Base-by-base conservation (phyloP, 1,140 invertebrate genomes). In the Amphibalanus amphitrite region DNA sequence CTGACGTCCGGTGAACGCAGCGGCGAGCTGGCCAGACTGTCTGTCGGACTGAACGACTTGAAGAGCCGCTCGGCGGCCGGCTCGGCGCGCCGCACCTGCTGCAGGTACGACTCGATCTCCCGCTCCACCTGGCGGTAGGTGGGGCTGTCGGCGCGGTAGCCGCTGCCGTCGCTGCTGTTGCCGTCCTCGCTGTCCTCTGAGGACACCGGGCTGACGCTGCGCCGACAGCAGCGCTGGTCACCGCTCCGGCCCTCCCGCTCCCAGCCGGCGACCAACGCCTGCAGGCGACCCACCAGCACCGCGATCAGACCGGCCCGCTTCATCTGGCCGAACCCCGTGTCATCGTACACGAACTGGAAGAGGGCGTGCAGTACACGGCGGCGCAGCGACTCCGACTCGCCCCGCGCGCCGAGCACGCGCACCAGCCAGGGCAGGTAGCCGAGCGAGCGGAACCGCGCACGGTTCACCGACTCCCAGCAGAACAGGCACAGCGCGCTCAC, bases 321-420 rank as follows among this genome's bases (percentile, higher is more conserved):
- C 65, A 67, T 67, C 65, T 67, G 65, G 3, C 3, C 65, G 28
- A 67, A 67, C 10, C 65, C 65, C 17, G 65, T 10, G n/a, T 28
- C 26, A 17, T 67, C 65, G 65, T 67, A 67, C 26, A 67, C 65
- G 28, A 67, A 67, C 65, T 67, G 65, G 65, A 67, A 67, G 17
- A 67, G 65, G 3, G 65, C 65, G 65, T 67, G 65, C 65, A 67
- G 28, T 3, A 67, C 65, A 28, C 65, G 65, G 28, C 65, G 65
- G n/a, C 28, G 65, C 3, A 67, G 65, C 17, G 26, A 28, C n/a
- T 28, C 26, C n/a, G 26, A 17, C 17, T 28, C 28, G 65, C 8
- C 10, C 3, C 3, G 0, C 6, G 65, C 26, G 65, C 26, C 65
- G 6, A 67, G 65, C 28, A 67, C n/a, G 8, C 23, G n/a, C 65